A percentile compares a stretch with the other conserved stretches of the same genome.
These are phyloP conservation scores for Corythornis vintsioides DNA, from an alignment of 2,113 vertebrate species.

Conservation along the genomic window DNA sequence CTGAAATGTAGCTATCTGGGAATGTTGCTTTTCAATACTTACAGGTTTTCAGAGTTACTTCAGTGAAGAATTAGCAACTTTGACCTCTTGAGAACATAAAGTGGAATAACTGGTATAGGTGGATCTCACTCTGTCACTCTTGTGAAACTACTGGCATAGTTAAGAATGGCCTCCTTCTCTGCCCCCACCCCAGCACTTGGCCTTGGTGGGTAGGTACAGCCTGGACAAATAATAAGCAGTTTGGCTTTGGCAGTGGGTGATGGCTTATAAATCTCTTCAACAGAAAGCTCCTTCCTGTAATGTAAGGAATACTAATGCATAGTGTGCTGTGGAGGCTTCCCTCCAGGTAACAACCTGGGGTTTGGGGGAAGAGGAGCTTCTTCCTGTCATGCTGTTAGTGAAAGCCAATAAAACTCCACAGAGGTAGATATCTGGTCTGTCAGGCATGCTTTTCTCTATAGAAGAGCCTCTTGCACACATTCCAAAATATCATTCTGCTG, in stretches of 20 bases:
- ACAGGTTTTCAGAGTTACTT: not conserved
- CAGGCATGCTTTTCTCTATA: not conserved
- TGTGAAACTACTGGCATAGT: conserved; percentile 1
- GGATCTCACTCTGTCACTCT: not conserved
- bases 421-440: not conserved
- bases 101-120: conserved; percentile 40
- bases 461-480: not conserved
- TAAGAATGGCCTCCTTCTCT: not conserved
- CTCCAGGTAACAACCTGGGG: not conserved
- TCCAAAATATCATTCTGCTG: not conserved
- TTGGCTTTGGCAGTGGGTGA: not conserved
- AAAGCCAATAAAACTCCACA: not conserved
- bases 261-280: not conserved
- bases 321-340: not conserved
- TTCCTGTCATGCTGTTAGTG: not conserved
- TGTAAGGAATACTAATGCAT: not conserved
- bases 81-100: not conserved
- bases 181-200: not conserved
- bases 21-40: not conserved
- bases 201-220: not conserved
- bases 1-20: not conserved
- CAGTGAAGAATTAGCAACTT: not conserved
- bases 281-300: not conserved
- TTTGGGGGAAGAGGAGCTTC: not conserved
- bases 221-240: not conserved